phyloP scores from a whole-genome alignment of 1,140 invertebrate species.

The Diachasmimorpha longicaudata region DNA sequence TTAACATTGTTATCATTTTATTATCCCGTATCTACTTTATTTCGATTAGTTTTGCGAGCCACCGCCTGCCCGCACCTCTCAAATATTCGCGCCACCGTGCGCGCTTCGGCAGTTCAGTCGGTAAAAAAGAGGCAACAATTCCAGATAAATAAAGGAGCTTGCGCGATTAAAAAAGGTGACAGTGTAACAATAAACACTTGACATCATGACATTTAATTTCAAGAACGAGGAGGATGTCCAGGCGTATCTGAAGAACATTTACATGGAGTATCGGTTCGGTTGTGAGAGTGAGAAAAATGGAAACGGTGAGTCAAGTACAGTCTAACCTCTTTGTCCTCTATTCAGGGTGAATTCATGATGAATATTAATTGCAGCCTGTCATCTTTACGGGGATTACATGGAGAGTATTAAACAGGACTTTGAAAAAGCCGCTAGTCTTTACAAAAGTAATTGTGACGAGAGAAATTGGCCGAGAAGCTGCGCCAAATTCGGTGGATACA shows the following conservation, averaged over 20 bases:
- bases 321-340: slow-evolving; percentile 28
- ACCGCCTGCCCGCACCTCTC: background rate
- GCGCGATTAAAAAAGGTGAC: background rate
- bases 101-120: background rate
- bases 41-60: background rate
- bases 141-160: background rate
- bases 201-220: slow-evolving; percentile 71
- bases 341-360: slow-evolving; percentile 7
- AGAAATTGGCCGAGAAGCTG: slow-evolving; percentile 83
- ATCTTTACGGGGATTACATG: slow-evolving; percentile 86
- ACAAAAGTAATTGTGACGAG: slow-evolving; percentile 84
- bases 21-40: too few relatives aligned
- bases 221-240: slow-evolving; percentile 86
- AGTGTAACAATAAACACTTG: background rate
- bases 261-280: slow-evolving; percentile 90
- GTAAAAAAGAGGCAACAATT: too few relatives aligned
- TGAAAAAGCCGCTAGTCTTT: slow-evolving; percentile 78
- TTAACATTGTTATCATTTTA: too few relatives aligned
- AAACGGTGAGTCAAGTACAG: slow-evolving; percentile 69
- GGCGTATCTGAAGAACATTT: slow-evolving; percentile 85
- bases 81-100: background rate
- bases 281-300: slow-evolving; percentile 84
- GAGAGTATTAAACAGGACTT: slow-evolving; percentile 82
- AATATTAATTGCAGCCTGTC: slow-evolving; percentile 75
- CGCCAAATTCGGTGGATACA: slow-evolving; percentile 80